Base-by-base conservation (phyloP, 2,888 invertebrate species). In the Tetragonisca angustula region DNA sequence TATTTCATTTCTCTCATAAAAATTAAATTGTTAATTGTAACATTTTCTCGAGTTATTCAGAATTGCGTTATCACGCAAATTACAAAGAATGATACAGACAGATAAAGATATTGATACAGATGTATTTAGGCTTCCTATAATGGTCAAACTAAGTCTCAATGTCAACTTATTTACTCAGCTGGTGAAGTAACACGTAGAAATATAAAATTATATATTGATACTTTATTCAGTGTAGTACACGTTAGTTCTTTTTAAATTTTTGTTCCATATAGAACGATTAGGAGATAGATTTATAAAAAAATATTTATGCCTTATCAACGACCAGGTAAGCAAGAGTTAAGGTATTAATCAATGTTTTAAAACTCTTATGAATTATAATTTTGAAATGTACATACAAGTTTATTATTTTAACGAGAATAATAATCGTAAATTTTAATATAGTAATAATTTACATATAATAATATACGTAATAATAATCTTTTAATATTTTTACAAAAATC, bases 61-160 rank as follows among this genome's bases (percentile, higher is more conserved):
- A 62, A 72, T 50, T 49, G 11, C 5, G 24, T 67, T 70, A 73
- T 84, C 59, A 62, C 24, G 50, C 73, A 75, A 86, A 81, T 84
- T 84, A 80, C 75, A 79, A 81, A 82, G 78, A 71, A 84, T 43
- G 72, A 19, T 78, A 77, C 75, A 49, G 64, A 36, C n/a, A 86
- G 85, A 87, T 88, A 88, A 86, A 80, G 74, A 80, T 76, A 15
- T 91, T 91, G 91, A 87, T 88, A 91, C 91, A 91, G 89, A 85
- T 91, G 92, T 84, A 87, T 86, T 81, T 87, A 17, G 72, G 73
- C 62, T 52, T 76, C 52, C 72, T 76, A 79, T 68, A 88, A 90
- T 87, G 75, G 78, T 86, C 78, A 83, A 85, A 88, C 74, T 64
- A 67, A 81, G 79, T 83, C 78, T 83, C 80, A 79, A 76, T 86